These are phyloP conservation scores for Ceratothoa steindachneri DNA, from an alignment of 2,888 invertebrate species.

Conservation along the genomic window DNA sequence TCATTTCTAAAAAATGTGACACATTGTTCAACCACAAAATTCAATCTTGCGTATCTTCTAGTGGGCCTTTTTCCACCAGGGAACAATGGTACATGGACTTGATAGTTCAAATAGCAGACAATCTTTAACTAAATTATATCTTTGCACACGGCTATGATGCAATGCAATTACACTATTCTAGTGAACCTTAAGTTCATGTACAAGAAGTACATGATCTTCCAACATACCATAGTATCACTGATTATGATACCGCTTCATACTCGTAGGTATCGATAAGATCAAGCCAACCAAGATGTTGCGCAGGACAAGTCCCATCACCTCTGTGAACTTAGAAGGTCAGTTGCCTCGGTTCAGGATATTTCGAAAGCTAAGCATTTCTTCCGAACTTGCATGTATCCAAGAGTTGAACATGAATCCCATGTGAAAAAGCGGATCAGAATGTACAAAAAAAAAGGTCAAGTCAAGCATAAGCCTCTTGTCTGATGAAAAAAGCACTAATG, in stretches of 20 bases:
- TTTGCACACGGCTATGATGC: slow-evolving; percentile 14
- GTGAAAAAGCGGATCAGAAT: not conserved
- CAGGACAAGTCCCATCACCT: not conserved
- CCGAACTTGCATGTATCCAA: not conserved
- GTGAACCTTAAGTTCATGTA: slow-evolving; percentile 15
- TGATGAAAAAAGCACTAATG: not conserved
- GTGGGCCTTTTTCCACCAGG: slow-evolving; percentile 11
- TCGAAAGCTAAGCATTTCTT: not conserved
- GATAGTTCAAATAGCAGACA: slow-evolving; percentile 15
- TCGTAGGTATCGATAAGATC: slow-evolving; percentile 7
- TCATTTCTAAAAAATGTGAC: slow-evolving; percentile 16
- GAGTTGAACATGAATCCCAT: not conserved
- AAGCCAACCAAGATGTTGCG: not conserved
- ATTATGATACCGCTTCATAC: not conserved
- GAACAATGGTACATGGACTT: slow-evolving; percentile 17
- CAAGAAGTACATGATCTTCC: too few species aligned
- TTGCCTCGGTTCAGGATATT: not conserved
- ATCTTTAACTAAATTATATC: slow-evolving; percentile 3
- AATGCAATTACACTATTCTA: slow-evolving; percentile 7
- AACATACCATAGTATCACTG: not conserved
- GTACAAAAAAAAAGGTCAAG: not conserved
- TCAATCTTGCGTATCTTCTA: slow-evolving; percentile 1
- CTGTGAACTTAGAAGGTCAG: not conserved
- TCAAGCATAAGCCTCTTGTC: not conserved
- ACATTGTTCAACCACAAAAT: not conserved